Percentiles rank a stretch among this genome's conserved stretches.
Evolutionary conservation across 1,140 invertebrate genomes (phyloP).

Genomic region (Paraescarpia echinospica): DNA sequence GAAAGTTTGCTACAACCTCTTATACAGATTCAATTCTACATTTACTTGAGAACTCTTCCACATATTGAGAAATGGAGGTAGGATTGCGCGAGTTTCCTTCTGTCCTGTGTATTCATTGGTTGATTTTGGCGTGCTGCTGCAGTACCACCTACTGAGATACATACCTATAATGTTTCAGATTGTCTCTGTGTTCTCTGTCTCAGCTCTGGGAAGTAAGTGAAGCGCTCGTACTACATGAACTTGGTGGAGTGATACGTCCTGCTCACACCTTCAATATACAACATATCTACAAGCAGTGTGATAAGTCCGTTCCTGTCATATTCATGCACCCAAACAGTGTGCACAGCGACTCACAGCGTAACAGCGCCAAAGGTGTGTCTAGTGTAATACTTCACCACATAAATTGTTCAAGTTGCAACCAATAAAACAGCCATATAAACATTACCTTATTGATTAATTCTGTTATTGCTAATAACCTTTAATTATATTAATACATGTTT

Average conservation of each 20-base stretch:
- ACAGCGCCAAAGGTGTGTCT: constrained; percentile 10
- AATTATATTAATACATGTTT: neutral
- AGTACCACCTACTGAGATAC: no score
- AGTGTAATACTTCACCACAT: neutral
- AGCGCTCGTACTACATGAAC: constrained; percentile 47
- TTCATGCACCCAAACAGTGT: constrained; percentile 44
- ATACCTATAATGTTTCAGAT: neutral
- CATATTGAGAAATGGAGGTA: no score
- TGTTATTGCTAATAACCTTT: neutral
- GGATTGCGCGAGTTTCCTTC: no score
- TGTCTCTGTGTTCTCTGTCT: constrained; percentile 14
- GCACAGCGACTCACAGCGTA: neutral
- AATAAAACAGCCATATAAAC: neutral
- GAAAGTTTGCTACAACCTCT: no score
- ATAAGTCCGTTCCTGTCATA: constrained; percentile 45
- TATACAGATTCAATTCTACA: no score
- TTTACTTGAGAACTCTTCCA: no score
- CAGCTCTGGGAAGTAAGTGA: constrained; percentile 48
- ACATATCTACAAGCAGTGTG: constrained; percentile 43
- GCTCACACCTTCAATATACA: constrained; percentile 48
- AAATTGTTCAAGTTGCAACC: neutral
- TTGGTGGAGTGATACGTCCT: constrained; percentile 44
- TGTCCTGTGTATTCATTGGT: no score
- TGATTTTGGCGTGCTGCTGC: no score
- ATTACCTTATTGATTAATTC: neutral